Base-by-base conservation (phyloP, 92 coral and sea anemone species). In the Zoanthus solanderi region DNA sequence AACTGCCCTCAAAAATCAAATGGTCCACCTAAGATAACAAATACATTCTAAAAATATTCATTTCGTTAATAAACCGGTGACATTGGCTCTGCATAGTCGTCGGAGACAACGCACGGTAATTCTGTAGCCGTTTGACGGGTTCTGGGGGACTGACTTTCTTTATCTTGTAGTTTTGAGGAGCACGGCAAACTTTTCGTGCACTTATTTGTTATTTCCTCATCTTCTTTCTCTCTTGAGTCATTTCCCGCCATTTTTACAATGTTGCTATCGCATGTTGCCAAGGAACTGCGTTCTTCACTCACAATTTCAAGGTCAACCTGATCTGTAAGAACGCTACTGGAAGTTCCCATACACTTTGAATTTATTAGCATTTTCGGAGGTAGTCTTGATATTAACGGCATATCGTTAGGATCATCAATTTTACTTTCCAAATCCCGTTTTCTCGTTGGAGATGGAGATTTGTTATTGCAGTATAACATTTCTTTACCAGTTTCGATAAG, bases 401-500 rank as follows among this genome's bases (percentile, higher is more conserved):
- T 13, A 32, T 37, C 14, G 44, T 89, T 46, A 5, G 52, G 48
- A 16, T 63, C 11, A 17, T 17, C n/a, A 16, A 17, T 1, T 16
- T 37, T 37, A 37, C 42, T 37, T 37, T n/a, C 69, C 9, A 7
- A 6, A 66, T 46, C 31, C 32, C 86, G 87, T 53, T 93, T 85
- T 72, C 92, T 91, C 42, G 81, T 42, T 7, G 94, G 94, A 7
- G 90, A 89, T 11, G 57, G 28, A 45, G 83, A 46, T 79, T 88
- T 88, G 16, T 92, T 95, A 14, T 68, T 76, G 9, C 93, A 96
- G 63, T 90, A 89, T 76, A 97, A 71, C 52, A 88, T 92, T 76
- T 91, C 84, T 17, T 87, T 93, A 60, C 91, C 94, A 78, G 52
- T 89, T 71, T 78, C 87, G 57, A 97, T 91, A 32, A 88, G 71